phyloP scores from a whole-genome alignment of 2,888 invertebrate genomes.

The Drosophila sordidula region DNA sequence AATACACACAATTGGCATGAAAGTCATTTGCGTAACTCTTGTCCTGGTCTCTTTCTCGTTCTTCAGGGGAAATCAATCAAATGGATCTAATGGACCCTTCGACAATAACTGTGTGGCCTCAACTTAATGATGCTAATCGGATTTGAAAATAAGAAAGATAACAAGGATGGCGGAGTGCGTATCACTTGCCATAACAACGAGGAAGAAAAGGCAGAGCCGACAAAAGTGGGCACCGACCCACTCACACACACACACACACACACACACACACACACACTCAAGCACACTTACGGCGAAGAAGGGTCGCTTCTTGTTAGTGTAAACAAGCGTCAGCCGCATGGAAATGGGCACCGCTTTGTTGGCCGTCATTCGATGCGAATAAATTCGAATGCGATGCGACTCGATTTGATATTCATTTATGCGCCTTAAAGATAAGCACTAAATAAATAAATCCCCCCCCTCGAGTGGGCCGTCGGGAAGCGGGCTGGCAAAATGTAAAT shows the following conservation, averaged over 20 bases:
- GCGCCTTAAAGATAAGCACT: constrained; percentile 78
- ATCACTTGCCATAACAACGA: constrained; percentile 36
- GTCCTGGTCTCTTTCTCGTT: not conserved
- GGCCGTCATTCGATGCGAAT: constrained; percentile 63
- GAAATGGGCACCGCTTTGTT: constrained; percentile 58
- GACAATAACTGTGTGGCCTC: constrained; percentile 52
- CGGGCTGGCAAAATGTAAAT: constrained; percentile 68
- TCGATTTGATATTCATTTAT: constrained; percentile 76
- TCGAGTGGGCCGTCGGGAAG: not conserved
- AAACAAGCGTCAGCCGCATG: constrained; percentile 66
- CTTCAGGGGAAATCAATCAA: constrained; percentile 62
- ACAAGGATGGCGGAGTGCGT: constrained; percentile 15
- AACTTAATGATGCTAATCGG: constrained; percentile 81
- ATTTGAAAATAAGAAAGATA: constrained; percentile 67
- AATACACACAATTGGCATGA: not conserved
- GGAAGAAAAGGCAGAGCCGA: constrained; percentile 41
- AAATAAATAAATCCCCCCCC: constrained; percentile 70
- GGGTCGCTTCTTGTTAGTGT: constrained; percentile 41
- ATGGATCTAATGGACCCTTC: constrained; percentile 68
- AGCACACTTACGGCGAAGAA: constrained; percentile 1
- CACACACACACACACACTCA: not conserved
- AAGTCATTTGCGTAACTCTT: constrained; percentile 3
- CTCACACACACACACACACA: constrained; percentile 17
- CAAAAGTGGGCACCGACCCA: constrained; percentile 27
- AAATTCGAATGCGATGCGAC: constrained; percentile 63